Conservation (phyloP, 2,113 vertebrate genomes). For the Syngnathus typhle region DNA sequence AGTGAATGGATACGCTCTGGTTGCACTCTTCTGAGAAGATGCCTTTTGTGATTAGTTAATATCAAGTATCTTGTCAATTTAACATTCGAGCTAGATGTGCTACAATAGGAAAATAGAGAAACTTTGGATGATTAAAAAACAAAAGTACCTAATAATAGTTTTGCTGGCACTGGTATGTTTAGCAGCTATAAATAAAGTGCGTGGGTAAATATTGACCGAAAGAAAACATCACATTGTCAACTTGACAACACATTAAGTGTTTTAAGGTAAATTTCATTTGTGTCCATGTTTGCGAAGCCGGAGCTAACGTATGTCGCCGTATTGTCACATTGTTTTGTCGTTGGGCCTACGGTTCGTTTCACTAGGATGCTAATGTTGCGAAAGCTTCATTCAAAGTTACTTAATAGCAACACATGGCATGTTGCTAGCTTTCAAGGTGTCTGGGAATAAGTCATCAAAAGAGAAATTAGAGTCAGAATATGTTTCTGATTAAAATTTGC, state of each 20-base stretch:
- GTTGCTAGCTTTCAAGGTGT: neutral
- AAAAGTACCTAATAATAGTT: too few relatives aligned
- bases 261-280: neutral
- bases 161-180: neutral
- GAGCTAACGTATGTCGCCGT: too few relatives aligned
- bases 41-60: neutral
- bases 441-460: neutral
- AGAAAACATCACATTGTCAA: too few relatives aligned
- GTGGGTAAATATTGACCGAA: too few relatives aligned
- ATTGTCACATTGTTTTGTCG: too few relatives aligned
- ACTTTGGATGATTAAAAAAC: neutral
- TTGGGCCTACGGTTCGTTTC: neutral
- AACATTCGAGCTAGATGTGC: neutral
- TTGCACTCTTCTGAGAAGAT: neutral
- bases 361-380: too few relatives aligned
- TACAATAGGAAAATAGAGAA: neutral
- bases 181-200: neutral
- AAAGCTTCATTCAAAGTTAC: neutral
- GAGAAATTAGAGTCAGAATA: neutral
- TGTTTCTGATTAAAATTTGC: too few relatives aligned
- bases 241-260: too few relatives aligned
- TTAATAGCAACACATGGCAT: neutral
- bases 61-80: neutral
- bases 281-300: too few relatives aligned
- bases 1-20: neutral